Percentiles rank a stretch among this genome's conserved stretches.
phyloP scores from a whole-genome alignment of 2,888 invertebrate species.

The Acanthosepion esculentum region DNA sequence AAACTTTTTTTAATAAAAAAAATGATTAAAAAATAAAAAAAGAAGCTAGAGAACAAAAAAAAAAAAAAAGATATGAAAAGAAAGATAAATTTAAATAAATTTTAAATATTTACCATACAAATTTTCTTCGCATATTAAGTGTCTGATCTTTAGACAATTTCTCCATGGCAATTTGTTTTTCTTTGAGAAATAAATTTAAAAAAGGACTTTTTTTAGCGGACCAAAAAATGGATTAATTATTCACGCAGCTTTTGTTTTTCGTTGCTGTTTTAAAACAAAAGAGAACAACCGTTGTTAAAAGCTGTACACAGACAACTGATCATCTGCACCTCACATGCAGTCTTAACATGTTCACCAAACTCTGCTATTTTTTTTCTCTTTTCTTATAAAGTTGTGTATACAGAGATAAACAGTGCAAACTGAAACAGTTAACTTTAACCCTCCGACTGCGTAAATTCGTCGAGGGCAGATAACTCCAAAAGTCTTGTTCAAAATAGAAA shows the following conservation, averaged over 20 bases:
- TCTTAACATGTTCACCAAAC: neutral
- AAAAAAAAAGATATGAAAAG: neutral
- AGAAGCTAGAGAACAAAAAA: too few species aligned
- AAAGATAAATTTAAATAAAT: neutral
- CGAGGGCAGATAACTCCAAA: neutral
- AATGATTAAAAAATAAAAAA: too few species aligned
- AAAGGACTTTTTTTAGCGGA: neutral
- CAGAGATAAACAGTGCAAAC: too few species aligned
- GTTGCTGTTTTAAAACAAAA: neutral
- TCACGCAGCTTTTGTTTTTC: neutral
- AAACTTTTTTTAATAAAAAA: neutral
- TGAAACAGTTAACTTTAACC: neutral
- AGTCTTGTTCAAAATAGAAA: neutral
- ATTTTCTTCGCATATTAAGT: constrained; percentile 57
- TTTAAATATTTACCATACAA: constrained; percentile 56
- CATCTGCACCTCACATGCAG: neutral
- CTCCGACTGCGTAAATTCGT: neutral
- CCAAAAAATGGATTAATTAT: neutral
- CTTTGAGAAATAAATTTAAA: neutral
- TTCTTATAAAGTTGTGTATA: neutral
- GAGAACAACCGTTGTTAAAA: neutral
- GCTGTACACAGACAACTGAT: neutral
- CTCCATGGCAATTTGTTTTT: constrained; percentile 53
- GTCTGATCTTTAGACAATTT: constrained; percentile 57
- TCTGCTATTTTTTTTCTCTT: neutral